phyloP scores from a whole-genome alignment of 2,888 invertebrate species.

The Brachyopa scutellaris region DNA sequence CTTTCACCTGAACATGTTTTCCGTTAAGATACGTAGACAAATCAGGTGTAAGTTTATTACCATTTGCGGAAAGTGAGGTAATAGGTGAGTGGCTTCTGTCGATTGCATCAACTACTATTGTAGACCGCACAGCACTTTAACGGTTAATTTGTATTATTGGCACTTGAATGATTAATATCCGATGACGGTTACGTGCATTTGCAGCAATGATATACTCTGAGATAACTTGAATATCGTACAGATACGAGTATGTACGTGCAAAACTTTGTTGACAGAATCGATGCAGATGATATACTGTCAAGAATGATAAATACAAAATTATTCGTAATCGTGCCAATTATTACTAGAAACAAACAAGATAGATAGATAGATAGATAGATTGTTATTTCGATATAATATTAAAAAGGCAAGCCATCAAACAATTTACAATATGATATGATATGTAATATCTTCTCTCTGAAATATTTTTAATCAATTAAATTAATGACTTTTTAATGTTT shows the following conservation, averaged over 20 bases:
- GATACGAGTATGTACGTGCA: conserved; percentile 38
- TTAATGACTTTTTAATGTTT: no score
- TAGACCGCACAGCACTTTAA: conserved; percentile 31
- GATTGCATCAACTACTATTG: conserved; percentile 1
- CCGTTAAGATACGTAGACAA: conserved; percentile 25
- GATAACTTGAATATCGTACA: conserved; percentile 1
- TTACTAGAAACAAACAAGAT: no score
- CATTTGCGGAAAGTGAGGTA: conserved; percentile 54
- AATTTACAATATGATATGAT: no score
- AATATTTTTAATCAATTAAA: no score
- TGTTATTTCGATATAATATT: no score
- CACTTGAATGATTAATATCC: conserved; percentile 49
- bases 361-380: no score
- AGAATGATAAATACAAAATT: no score
- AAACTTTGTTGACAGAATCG: conserved; percentile 7
- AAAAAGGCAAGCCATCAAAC: no score
- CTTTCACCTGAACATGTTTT: conserved; percentile 14
- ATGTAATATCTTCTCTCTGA: no score
- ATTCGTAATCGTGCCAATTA: no score
- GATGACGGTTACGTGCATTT: conserved; percentile 10
- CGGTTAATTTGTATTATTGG: conserved; percentile 57
- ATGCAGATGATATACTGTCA: no score
- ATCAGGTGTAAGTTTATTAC: conserved; percentile 55
- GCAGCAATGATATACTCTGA: conserved; percentile 18
- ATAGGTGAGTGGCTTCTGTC: conserved; percentile 49